These are phyloP conservation scores for Melanotaenia trifasciata DNA, from an alignment of 2,797 vertebrate species.

Conservation along the genomic window DNA sequence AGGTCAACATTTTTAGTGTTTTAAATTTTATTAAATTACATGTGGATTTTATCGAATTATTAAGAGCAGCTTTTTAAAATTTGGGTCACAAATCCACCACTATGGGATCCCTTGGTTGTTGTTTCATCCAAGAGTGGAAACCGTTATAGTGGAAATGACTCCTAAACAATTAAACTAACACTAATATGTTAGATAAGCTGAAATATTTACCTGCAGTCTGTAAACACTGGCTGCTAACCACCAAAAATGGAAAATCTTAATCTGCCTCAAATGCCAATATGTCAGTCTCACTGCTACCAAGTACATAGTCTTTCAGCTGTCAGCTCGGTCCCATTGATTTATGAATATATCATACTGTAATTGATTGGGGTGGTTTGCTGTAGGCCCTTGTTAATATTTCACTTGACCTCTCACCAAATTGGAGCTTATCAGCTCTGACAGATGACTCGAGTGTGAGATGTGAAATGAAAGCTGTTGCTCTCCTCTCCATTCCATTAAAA, in stretches of 20 bases:
- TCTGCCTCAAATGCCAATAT: constrained; percentile 31
- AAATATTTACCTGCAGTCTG: not conserved
- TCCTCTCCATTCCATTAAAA: constrained; percentile 62
- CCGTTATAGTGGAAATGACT: not conserved
- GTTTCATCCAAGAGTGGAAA: not conserved
- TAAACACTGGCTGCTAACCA: not conserved
- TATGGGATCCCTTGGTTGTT: not conserved
- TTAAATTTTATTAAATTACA: not conserved
- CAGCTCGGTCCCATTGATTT: constrained; percentile 56
- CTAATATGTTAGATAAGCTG: not conserved
- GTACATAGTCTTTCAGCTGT: constrained; percentile 60
- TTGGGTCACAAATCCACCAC: not conserved
- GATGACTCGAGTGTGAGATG: constrained; percentile 58
- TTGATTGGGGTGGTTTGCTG: constrained; percentile 70
- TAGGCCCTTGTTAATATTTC: constrained; percentile 76
- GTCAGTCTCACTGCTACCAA: constrained; percentile 33
- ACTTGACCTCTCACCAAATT: constrained; percentile 74
- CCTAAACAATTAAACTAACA: not conserved
- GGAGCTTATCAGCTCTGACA: constrained; percentile 74
- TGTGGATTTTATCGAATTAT: not conserved
- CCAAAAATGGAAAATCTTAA: constrained; percentile 40
- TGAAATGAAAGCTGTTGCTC: constrained; percentile 57
- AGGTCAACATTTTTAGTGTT: not conserved
- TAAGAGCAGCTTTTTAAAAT: too few relatives aligned
- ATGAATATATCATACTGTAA: constrained; percentile 72